Evolutionary conservation across 2,888 invertebrate species (phyloP).

Genomic region (Ecliptopera silaceata): DNA sequence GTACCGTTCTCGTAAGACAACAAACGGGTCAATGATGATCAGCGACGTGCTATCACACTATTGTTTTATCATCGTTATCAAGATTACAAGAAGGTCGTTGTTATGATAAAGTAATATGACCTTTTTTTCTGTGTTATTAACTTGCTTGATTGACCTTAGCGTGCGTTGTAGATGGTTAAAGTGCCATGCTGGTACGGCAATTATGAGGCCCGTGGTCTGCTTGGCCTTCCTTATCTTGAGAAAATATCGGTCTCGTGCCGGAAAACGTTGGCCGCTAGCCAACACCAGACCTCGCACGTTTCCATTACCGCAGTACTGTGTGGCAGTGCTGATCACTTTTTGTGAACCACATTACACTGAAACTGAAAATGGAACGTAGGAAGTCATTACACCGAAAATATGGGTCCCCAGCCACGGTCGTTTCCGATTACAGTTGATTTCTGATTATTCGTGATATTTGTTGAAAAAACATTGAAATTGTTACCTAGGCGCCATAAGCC

Average conservation of each 20-base stretch:
- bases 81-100: slow-evolving; percentile 41
- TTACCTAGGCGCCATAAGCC: slow-evolving; percentile 54
- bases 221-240: slow-evolving; percentile 63
- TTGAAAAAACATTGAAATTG: slow-evolving; percentile 36
- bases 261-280: slow-evolving; percentile 68
- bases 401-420: slow-evolving; percentile 22
- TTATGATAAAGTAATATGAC: slow-evolving; percentile 23
- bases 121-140: slow-evolving; percentile 36
- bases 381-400: slow-evolving; percentile 31
- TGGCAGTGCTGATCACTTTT: slow-evolving; percentile 25
- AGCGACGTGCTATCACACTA: slow-evolving; percentile 20
- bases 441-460: slow-evolving; percentile 32
- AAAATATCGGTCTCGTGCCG: slow-evolving; percentile 66
- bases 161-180: slow-evolving; percentile 53
- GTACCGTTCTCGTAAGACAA: slow-evolving; percentile 26
- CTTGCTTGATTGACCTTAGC: slow-evolving; percentile 48
- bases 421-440: slow-evolving; percentile 33
- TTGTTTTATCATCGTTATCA: slow-evolving; percentile 36
- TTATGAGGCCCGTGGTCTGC: slow-evolving; percentile 45
- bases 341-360: slow-evolving; percentile 25
- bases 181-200: slow-evolving; percentile 48
- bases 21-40: slow-evolving; percentile 29
- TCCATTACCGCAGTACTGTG: slow-evolving; percentile 44
- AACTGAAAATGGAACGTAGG: slow-evolving; percentile 22
- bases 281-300: slow-evolving; percentile 50